Evolutionary conservation across 2,888 invertebrate genomes (phyloP), one percentile per base, ranked within the genome.

Genomic region (Lepidochrysops patricia): DNA sequence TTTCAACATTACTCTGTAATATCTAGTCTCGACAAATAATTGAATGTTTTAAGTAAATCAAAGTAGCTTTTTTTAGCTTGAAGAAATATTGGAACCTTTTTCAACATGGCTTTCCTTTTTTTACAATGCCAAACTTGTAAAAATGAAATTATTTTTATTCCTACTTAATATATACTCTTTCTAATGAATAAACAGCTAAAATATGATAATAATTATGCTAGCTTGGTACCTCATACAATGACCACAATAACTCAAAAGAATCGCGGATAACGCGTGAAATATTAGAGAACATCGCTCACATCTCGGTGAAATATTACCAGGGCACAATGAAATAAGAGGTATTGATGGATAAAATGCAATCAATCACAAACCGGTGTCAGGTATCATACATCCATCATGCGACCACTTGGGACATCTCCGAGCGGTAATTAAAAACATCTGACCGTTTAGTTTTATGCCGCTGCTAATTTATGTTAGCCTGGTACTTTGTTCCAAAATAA

Each of bases 251-350:
- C 54, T 15, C 26, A 26, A 52, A 52, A 27, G 12, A 13, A 50
- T 56, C 37, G 52, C 52, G 57, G 48, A 37, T 52, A 34, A 57
- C 60, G 34, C 59, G 65, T 64, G 64, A 72, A 72, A 79, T 73
- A 76, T 76, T 77, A 72, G 70, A 66, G 35, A 60, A 70, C 73
- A 79, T 80, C 73, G 74, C 72, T 79, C 78, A 64, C 59, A 62
- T 66, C 43, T 60, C 57, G 59, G 57, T 77, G 74, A 79, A 76
- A 79, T 80, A 82, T 80, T 72, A 72, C 70, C 63, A 64, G 67
- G 67, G 61, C 62, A 79, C 79, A 82, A 79, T 76, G 76, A 76
- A 77, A 77, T 73, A 77, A 75, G 76, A 77, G 77, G 77, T 76
- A 78, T 79, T 73, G 75, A 77, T 73, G 70, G 69, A 74, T 73